A percentile compares a stretch with the other conserved stretches of the same genome.
phyloP scores from a whole-genome alignment of 2,113 vertebrate genomes.

The Tupaia tana region DNA sequence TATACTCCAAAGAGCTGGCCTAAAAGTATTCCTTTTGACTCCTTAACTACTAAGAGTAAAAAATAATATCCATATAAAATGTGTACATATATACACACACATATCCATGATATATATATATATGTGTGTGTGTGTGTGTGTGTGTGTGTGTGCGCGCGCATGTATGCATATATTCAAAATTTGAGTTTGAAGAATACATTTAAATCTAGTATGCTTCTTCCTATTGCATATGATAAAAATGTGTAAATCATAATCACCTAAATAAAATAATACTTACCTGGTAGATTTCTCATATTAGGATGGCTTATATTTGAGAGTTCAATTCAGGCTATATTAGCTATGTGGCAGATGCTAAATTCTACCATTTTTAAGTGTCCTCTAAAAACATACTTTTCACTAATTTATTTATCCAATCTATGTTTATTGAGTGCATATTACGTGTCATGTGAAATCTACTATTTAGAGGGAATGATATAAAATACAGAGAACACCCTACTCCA shows the following conservation, averaged over 20 bases:
- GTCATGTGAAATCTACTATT: neutral
- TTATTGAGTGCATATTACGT: neutral
- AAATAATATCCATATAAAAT: neutral
- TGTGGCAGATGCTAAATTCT: neutral
- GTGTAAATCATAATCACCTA: neutral
- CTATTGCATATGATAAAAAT: neutral
- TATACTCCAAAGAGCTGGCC: too few species aligned
- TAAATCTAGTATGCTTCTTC: neutral
- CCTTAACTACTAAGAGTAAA: neutral
- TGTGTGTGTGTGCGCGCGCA: too few species aligned
- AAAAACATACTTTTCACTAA: neutral
- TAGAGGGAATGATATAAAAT: neutral
- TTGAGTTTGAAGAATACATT: neutral
- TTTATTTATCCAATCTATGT: neutral
- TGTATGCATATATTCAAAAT: neutral
- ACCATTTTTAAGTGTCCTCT: neutral
- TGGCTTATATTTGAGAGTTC: neutral
- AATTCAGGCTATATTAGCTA: neutral
- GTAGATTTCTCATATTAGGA: neutral
- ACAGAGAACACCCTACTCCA: neutral
- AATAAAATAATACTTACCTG: neutral
- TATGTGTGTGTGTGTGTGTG: neutral
- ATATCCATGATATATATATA: neutral
- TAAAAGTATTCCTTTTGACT: too few species aligned
- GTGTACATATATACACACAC: too few species aligned